These are phyloP conservation scores for Myiozetetes cayanensis DNA, from an alignment of 2,113 vertebrate genomes.

Conservation along the genomic window DNA sequence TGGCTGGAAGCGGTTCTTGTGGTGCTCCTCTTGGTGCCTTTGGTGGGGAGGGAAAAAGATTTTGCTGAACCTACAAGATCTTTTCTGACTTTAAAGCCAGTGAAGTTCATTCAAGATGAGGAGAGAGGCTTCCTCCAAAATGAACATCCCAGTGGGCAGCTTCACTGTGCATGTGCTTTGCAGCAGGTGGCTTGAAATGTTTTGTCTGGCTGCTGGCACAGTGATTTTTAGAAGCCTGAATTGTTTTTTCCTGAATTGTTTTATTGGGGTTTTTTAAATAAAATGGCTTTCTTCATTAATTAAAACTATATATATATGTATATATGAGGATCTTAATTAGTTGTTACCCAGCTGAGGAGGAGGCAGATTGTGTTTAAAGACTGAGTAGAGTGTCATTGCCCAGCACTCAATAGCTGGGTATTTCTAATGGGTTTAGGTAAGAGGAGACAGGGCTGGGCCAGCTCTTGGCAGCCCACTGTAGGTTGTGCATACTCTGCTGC, in stretches of 20 bases:
- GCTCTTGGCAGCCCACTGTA: neutral
- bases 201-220: neutral
- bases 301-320: no score
- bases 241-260: neutral
- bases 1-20: neutral
- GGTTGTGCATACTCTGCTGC: conserved; percentile 41
- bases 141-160: neutral
- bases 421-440: neutral
- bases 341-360: neutral
- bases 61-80: neutral
- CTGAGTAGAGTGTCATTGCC: neutral
- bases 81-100: neutral
- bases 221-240: neutral
- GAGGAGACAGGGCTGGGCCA: neutral
- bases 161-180: neutral
- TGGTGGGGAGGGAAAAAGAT: neutral
- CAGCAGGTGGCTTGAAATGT: neutral
- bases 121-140: neutral
- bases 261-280: neutral
- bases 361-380: neutral
- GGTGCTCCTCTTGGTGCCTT: neutral
- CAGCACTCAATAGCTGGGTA: neutral
- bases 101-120: neutral
- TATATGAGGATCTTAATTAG: neutral
- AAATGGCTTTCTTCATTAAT: neutral